Conservation (phyloP, 2,797 vertebrate species). For the Oreochromis mossambicus region DNA sequence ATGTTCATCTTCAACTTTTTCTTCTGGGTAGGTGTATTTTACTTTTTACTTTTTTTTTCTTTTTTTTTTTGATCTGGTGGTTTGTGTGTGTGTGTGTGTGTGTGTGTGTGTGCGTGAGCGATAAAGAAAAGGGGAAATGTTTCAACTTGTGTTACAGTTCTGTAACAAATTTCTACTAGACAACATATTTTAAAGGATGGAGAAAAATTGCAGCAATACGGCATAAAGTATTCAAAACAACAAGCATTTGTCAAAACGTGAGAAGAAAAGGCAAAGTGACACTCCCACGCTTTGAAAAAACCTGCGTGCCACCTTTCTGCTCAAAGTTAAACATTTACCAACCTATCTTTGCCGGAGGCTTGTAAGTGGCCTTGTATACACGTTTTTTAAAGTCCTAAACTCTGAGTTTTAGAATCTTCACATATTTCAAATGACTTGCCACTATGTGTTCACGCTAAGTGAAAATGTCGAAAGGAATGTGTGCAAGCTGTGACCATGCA, state of each 20-base stretch:
- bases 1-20: constrained; percentile 70
- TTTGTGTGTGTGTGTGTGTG: not conserved
- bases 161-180: no score
- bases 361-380: not conserved
- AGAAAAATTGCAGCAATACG: not conserved
- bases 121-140: not conserved
- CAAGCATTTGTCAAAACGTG: not conserved
- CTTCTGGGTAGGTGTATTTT: constrained; percentile 71
- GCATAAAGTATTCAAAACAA: not conserved
- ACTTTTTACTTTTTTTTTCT: not conserved
- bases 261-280: not conserved
- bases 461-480: not conserved
- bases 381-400: not conserved
- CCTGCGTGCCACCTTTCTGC: not conserved
- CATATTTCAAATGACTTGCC: not conserved
- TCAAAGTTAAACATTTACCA: constrained; percentile 37
- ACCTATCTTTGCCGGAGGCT: not conserved
- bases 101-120: not conserved
- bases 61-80: not conserved
- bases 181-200: not conserved
- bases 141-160: not conserved
- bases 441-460: not conserved
- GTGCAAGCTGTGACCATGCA: not conserved
- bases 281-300: not conserved
- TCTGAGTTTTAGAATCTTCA: not conserved